Conservation (phyloP, 2,113 vertebrate genomes). For the Theristicus caerulescens region DNA sequence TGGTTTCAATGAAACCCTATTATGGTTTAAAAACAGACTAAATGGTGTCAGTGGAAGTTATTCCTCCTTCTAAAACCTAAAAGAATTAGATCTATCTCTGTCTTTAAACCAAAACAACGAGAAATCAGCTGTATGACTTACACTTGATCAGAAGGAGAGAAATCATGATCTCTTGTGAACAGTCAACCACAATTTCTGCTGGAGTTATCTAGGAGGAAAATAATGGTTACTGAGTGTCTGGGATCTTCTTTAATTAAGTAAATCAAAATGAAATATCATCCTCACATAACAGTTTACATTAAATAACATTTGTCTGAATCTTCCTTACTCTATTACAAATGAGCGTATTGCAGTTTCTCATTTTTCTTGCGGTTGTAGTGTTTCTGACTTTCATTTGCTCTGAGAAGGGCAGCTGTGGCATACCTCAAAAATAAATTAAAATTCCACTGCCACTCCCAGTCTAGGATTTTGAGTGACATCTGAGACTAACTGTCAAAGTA, state of each 20-base stretch:
- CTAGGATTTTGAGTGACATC: conserved; percentile 8
- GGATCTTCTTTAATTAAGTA: background rate
- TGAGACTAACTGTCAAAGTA: background rate
- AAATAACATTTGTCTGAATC: background rate
- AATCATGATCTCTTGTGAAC: background rate
- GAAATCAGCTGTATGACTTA: background rate
- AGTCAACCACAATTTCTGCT: background rate
- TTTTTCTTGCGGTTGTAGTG: background rate
- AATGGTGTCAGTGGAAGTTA: conserved; percentile 21
- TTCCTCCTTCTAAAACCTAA: background rate
- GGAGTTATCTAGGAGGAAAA: background rate
- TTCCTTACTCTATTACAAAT: background rate
- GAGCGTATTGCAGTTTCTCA: background rate
- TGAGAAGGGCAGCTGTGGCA: background rate
- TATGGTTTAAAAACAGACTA: conserved; percentile 36
- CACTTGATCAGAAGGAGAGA: background rate
- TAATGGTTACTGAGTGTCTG: background rate
- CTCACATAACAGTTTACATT: background rate
- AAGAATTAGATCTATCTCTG: background rate
- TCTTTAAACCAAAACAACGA: conserved; percentile 3
- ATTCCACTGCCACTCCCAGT: conserved; percentile 8
- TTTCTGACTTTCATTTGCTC: background rate
- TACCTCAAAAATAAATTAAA: conserved; percentile 17
- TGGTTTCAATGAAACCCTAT: conserved; percentile 14
- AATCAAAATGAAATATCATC: background rate